Evolutionary conservation across 2,797 vertebrate genomes (phyloP).

Genomic region (Myiotriccus ornatus): DNA sequence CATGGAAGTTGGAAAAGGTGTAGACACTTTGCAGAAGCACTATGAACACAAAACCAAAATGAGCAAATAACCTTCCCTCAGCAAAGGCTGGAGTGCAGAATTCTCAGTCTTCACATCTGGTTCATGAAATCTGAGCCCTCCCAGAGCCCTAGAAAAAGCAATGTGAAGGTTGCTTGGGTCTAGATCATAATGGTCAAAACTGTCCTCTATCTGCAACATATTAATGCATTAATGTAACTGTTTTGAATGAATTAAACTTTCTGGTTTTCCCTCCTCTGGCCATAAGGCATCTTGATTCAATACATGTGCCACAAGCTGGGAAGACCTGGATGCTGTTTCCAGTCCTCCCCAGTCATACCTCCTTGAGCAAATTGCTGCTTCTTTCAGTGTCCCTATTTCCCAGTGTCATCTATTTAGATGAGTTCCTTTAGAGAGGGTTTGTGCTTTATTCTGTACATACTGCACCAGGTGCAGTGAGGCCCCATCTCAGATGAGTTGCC

Average conservation of each 20-base stretch:
- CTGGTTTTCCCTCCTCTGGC: not conserved
- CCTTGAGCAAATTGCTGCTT: not conserved
- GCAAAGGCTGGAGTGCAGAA: not conserved
- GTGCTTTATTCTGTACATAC: not conserved
- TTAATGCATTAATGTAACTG: not conserved
- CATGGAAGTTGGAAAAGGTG: not conserved
- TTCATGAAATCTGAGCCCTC: not conserved
- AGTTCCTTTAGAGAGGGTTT: not conserved
- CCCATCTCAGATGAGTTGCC: conserved; percentile 16
- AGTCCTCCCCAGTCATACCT: not conserved
- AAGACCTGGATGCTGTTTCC: not conserved
- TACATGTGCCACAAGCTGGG: not conserved
- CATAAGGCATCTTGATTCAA: not conserved
- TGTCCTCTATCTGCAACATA: not conserved
- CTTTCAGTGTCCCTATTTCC: not conserved
- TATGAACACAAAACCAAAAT: not conserved
- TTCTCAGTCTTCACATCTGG: not conserved
- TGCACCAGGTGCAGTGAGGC: not conserved
- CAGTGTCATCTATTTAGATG: conserved; percentile 1
- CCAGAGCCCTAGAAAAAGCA: not conserved
- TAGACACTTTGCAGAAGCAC: not conserved
- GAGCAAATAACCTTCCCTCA: not conserved
- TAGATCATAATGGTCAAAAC: not conserved
- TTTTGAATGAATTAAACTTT: not conserved
- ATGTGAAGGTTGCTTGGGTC: not conserved